Evolutionary conservation across 1,140 invertebrate genomes (phyloP), one percentile per base, ranked within the genome.

Genomic region (Lepidostoma basale): DNA sequence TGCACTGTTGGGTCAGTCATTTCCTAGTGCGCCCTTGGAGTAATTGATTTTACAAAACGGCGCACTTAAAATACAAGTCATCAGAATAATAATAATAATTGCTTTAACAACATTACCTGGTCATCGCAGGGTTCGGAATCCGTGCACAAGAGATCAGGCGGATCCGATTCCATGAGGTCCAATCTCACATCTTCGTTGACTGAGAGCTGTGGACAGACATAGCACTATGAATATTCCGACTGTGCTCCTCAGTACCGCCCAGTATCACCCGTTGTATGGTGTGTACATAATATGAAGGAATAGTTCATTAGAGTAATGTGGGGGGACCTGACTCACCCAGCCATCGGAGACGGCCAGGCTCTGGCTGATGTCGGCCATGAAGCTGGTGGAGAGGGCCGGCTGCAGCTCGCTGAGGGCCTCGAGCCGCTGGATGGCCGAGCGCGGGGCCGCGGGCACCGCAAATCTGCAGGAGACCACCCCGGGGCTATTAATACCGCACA

Each of bases 361-460:
- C 68, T 82, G 80, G 22, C 77, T 83, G 56, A 84, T 81, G 64
- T 82, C 80, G 1, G 79, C 78, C 33, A 83, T 66, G 70, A 84
- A 82, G 0, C 78, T 81, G 0, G 78, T 76, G 58, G 77, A 79
- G 3, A 81, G 81, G n/a, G n/a, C n/a, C 40, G 76, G 77, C 49
- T 81, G 65, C 12, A 74, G 44, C 4, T 82, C 80, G 0, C 79
- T 82, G 9, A 84, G 66, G 0, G 83, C 83, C 52, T 83, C 80
- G 2, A 84, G 65, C 26, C 77, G 81, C 68, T 83, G 79, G 26
- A 84, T 84, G 3, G 81, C 81, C 0, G 78, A 80, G 9, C 70
- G 62, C 23, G 9, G 10, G 12, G 22, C 12, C 23, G 28, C 10
- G 26, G 42, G 9, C 10, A 42, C 16, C 18, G 14, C 58, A 45